Conservation (phyloP, 2,797 vertebrate genomes). For the Todus mexicanus region DNA sequence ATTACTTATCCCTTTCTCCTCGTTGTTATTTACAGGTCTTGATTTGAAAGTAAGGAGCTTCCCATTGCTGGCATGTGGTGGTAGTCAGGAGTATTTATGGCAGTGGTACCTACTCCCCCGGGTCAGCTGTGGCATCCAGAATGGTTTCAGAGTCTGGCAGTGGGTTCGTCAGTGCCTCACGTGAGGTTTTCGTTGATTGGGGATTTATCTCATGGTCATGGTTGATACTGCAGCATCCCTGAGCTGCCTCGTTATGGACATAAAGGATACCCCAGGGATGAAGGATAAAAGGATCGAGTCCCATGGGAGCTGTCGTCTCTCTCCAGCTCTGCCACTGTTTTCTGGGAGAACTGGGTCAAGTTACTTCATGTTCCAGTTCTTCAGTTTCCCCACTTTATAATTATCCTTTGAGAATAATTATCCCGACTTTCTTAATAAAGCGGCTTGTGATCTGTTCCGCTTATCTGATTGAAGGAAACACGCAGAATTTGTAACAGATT, state of each 20-base stretch:
- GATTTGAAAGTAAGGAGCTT: not conserved
- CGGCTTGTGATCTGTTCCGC: not conserved
- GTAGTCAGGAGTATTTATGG: not conserved
- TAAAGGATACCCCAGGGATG: not conserved
- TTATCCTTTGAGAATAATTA: slow-evolving; percentile 4
- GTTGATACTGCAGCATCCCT: not conserved
- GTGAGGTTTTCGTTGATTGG: not conserved
- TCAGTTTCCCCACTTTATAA: not conserved
- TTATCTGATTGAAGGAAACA: not conserved
- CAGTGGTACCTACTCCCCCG: not conserved
- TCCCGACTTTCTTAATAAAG: not conserved
- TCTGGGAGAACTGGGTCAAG: not conserved
- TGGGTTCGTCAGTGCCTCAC: not conserved
- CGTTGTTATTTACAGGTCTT: not conserved
- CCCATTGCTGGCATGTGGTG: rapidly evolving
- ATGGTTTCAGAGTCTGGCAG: not conserved
- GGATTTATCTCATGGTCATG: not conserved
- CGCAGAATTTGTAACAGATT: not conserved
- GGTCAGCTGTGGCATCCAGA: not conserved
- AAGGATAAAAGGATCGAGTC: not conserved
- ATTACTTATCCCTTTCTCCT: not conserved
- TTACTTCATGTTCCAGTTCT: not conserved
- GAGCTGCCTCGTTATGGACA: not conserved
- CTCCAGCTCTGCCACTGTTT: not conserved
- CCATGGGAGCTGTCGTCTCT: not conserved